phyloP scores from a whole-genome alignment of 1,140 invertebrate genomes.

The Mesaphorura yosii region DNA sequence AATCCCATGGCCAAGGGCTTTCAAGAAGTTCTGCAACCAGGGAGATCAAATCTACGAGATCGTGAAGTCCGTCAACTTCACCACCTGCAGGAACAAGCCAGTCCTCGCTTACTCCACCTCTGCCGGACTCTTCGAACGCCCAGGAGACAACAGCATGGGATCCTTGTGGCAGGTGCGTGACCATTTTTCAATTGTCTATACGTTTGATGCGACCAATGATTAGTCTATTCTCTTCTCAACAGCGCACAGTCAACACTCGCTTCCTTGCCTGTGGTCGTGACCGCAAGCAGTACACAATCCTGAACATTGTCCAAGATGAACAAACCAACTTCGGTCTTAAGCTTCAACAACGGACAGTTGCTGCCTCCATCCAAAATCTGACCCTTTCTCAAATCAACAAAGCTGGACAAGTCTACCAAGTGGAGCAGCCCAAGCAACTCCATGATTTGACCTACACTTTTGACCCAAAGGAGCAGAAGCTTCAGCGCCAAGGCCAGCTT shows the following conservation, averaged over 20 bases:
- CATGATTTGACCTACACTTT: constrained; percentile 24
- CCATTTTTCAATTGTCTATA: neutral
- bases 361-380: constrained; percentile 19
- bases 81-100: constrained; percentile 23
- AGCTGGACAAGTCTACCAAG: neutral
- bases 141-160: constrained; percentile 28
- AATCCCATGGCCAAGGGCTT: constrained; percentile 24
- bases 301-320: constrained; percentile 28
- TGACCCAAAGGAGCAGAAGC: constrained; percentile 16
- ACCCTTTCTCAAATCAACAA: constrained; percentile 12
- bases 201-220: neutral
- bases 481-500: constrained; percentile 14
- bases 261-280: constrained; percentile 25
- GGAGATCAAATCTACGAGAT: constrained; percentile 31
- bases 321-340: constrained; percentile 18
- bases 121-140: constrained; percentile 19
- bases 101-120: constrained; percentile 25
- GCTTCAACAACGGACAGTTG: constrained; percentile 13
- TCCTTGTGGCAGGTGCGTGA: neutral
- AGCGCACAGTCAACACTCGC: constrained; percentile 22
- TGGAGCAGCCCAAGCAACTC: constrained; percentile 17
- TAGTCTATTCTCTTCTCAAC: neutral
- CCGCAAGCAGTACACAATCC: constrained; percentile 24
- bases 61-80: constrained; percentile 31
- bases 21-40: constrained; percentile 24